Evolutionary conservation across 1,140 invertebrate species (phyloP), one percentile per base, ranked within the genome.

Genomic region (Trichonephila clavata): DNA sequence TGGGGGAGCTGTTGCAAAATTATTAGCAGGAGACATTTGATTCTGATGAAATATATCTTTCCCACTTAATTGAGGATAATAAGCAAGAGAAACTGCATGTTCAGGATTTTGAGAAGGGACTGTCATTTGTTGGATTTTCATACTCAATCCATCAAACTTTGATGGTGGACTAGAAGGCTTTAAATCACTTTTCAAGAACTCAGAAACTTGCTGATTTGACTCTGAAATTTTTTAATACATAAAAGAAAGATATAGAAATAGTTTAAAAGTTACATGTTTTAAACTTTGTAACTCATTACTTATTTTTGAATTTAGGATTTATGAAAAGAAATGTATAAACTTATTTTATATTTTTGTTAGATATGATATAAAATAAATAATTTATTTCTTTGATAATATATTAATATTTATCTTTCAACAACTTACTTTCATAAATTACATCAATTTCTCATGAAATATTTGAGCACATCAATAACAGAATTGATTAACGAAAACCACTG

Each of bases 121-220:
- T 1, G 84, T 8, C 39, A 93, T 60, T 2, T 83, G 90, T 32
- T 92, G 90, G 0, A 92, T 86, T 88, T 88, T 87, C 68, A 87
- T 88, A 57, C n/a, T 93, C 20, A 93, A 1, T 50, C 39, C 87
- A 39, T 90, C 87, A 57, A 84, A 90, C 27, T 94, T 94, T 32
- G 86, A 32, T 57, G 86, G 77, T 24, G 86, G 63, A 59, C 80
- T 94, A 21, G 93, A 94, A 18, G 93, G 93, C 43, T 94, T 94
- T 5, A 94, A 91, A 24, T 91, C 89, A 80, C 63, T 91, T 57
- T 91, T 94, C 27, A 94, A 83, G 20, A 94, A 88, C 6, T 94
- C 93, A 21, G 93, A 91, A n/a, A 91, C 63, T 57, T 90, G 88
- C 21, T 91, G 93, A 86, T 94, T 97, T 94, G 97, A 97, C 95